phyloP scores from a whole-genome alignment of 2,797 vertebrate genomes.

The Cryptoprocta ferox region DNA sequence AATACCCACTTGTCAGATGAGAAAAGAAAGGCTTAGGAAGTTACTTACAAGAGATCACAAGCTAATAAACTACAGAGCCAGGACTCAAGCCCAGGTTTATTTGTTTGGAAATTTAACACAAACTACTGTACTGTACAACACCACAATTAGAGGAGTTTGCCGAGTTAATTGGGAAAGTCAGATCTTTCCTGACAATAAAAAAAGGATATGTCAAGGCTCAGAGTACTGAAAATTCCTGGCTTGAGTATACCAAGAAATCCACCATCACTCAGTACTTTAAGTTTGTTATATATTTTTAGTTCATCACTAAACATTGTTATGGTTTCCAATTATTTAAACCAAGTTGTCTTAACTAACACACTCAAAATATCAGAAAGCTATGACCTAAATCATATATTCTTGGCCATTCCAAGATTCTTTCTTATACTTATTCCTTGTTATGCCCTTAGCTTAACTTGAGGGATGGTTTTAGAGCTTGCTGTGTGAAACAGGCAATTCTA shows the following conservation, averaged over 20 bases:
- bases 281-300: background rate
- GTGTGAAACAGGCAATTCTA: background rate
- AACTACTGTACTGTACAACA: background rate
- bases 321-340: background rate
- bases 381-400: background rate
- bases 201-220: background rate
- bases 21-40: background rate
- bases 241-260: background rate
- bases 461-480: background rate
- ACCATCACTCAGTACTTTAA: background rate
- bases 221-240: background rate
- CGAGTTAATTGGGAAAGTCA: background rate
- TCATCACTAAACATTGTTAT: background rate
- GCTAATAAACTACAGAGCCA: background rate
- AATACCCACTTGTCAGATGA: background rate
- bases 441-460: background rate
- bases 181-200: background rate
- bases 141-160: background rate
- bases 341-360: background rate
- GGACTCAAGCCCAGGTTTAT: background rate
- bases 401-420: background rate
- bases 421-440: background rate
- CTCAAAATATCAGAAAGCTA: background rate
- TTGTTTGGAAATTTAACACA: background rate
- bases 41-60: background rate